Base-by-base conservation (phyloP, 2,797 vertebrate species). In the Trachurus trachurus region DNA sequence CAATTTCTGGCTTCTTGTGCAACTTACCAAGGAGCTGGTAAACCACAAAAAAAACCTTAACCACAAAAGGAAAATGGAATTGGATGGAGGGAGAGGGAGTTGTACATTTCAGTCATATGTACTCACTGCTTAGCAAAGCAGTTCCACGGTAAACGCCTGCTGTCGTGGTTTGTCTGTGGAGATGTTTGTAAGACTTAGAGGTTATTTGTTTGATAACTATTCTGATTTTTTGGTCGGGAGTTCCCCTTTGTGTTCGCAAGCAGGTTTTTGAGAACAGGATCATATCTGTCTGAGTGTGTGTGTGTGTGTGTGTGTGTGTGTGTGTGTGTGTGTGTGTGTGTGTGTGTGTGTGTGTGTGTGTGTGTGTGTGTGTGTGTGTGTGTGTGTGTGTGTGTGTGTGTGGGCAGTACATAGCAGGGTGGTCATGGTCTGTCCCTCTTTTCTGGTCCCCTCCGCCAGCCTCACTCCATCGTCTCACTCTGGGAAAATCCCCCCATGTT, bases 171-270 rank as follows among this genome's bases (percentile, higher is more conserved):
- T 63, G 42, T 52, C 40, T 80, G 70, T 54, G 9, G 66, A 64
- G 76, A 29, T 72, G 74, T 76, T 85, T 77, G 45, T 61, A 58
- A 61, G 31, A 74, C 80, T 52, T 54, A 34, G 31, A 34, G 42
- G 85, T 71, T 78, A 91, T 88, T 93, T 90, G 78, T 89, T 87
- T 83, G 86, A 88, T 89, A 82, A 81, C 69, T 71, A 79, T 86
- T 64, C 66, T 82, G 88, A 39, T 86, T 92, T 89, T 70, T 70
- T 80, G 89, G 91, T 88, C 49, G 2, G 93, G 93, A 94, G 72
- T 91, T 94, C 56, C 93, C 93, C 93, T 58, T 73, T 84, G 80
- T 86, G 66, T 76, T 72, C 76, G 68, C 63, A 70, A 67, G 77
- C 22, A 63, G 63, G 26, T 74, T 84, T 74, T 66, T 81, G 26